phyloP scores from a whole-genome alignment of 1,140 invertebrate species.

The Meloidogyne exigua region DNA sequence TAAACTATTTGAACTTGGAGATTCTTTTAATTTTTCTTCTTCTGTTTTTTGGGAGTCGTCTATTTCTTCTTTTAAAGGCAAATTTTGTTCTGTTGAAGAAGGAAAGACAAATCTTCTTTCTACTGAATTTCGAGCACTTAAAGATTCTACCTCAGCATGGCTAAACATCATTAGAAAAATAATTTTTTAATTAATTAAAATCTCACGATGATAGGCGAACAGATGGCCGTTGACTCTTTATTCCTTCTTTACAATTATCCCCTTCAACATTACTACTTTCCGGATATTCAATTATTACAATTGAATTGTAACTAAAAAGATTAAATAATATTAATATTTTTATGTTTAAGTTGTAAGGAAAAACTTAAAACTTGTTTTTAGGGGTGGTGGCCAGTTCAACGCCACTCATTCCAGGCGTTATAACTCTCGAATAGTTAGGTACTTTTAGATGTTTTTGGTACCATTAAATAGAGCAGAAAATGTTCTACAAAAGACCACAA shows the following conservation, averaged over 20 bases:
- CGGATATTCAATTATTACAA: slow-evolving; percentile 51
- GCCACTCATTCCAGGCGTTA: no score
- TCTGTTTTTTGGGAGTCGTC: background rate
- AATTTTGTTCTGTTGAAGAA: slow-evolving; percentile 1
- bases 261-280: slow-evolving; percentile 47
- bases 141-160: slow-evolving; percentile 13
- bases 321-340: background rate
- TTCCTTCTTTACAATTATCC: background rate
- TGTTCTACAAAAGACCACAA: no score
- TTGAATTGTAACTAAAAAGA: slow-evolving; percentile 42
- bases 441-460: no score
- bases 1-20: background rate
- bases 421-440: no score
- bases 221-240: slow-evolving; percentile 43
- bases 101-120: slow-evolving; percentile 1
- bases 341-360: background rate
- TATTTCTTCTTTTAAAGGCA: background rate
- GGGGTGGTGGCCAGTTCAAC: no score
- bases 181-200: background rate
- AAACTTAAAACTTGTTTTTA: no score
- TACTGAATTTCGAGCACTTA: slow-evolving; percentile 26
- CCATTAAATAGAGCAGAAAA: no score
- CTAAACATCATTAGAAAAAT: background rate
- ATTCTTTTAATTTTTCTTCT: background rate
- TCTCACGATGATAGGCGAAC: slow-evolving; percentile 52